These are phyloP conservation scores for Cephus pulcher DNA, from an alignment of 2,888 invertebrate genomes.

Conservation along the genomic window DNA sequence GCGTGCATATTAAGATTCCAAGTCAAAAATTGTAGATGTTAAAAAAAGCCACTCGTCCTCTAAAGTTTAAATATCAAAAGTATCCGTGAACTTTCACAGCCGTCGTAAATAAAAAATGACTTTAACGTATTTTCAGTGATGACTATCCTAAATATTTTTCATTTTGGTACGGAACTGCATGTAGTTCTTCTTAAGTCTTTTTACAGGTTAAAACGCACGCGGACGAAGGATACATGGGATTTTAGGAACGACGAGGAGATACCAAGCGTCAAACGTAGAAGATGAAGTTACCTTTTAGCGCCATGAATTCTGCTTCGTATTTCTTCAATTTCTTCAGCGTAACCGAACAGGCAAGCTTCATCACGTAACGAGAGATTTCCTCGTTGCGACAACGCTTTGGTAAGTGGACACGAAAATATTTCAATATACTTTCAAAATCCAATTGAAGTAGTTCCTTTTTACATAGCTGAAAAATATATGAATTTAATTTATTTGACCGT, in stretches of 20 bases:
- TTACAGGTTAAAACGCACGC: not conserved
- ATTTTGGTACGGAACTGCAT: not conserved
- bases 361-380: constrained; percentile 87
- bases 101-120: not conserved
- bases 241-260: not conserved
- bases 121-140: not conserved
- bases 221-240: not conserved
- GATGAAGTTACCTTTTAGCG: constrained; percentile 76
- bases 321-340: constrained; percentile 95
- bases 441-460: constrained; percentile 90
- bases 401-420: constrained; percentile 96
- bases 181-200: not conserved
- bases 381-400: constrained; percentile 97
- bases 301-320: constrained; percentile 91
- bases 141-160: not conserved
- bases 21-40: too few relatives aligned
- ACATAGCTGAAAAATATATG: constrained; percentile 71
- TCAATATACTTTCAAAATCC: constrained; percentile 97
- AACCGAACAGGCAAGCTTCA: constrained; percentile 89
- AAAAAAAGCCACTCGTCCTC: too few relatives aligned
- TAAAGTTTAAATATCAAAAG: too few relatives aligned
- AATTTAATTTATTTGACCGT: not conserved
- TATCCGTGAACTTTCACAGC: not conserved
- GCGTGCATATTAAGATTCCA: too few relatives aligned
- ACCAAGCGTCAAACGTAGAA: constrained; percentile 57